Conservation (phyloP, 2,888 invertebrate genomes). For the Drosophila meridiana region DNA sequence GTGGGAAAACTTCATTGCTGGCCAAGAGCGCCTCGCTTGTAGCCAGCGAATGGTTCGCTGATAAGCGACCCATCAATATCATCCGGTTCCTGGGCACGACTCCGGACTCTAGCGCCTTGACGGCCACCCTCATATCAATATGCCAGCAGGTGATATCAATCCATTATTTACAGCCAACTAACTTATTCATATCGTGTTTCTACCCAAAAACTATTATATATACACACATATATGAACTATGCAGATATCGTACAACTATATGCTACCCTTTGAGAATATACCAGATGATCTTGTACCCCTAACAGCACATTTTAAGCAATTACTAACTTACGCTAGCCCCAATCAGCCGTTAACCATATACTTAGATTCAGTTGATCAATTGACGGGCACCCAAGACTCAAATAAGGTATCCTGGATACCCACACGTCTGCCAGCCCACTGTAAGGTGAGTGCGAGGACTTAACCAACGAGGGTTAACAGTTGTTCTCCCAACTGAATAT, state of each 20-base stretch:
- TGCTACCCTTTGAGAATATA: constrained; percentile 95
- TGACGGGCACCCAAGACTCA: constrained; percentile 96
- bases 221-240: constrained; percentile 11
- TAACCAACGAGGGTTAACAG: neutral
- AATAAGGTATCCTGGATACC: constrained; percentile 99
- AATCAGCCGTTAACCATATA: constrained; percentile 96
- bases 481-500: constrained; percentile 7
- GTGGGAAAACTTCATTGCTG: constrained; percentile 98
- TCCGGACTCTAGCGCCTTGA: constrained; percentile 97
- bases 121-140: constrained; percentile 96
- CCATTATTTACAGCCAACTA: constrained; percentile 21
- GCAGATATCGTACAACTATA: constrained; percentile 95
- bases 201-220: constrained; percentile 22
- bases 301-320: constrained; percentile 97
- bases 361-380: constrained; percentile 98
- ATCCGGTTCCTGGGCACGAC: constrained; percentile 98
- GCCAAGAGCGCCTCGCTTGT: constrained; percentile 96
- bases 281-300: constrained; percentile 98
- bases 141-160: constrained; percentile 92
- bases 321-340: constrained; percentile 92
- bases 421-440: constrained; percentile 93
- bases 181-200: constrained; percentile 38
- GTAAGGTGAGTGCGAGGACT: constrained; percentile 88
- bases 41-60: constrained; percentile 90
- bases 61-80: constrained; percentile 92